Evolutionary conservation across 2,113 vertebrate genomes (phyloP).

Genomic region (Oxyruncus cristatus): DNA sequence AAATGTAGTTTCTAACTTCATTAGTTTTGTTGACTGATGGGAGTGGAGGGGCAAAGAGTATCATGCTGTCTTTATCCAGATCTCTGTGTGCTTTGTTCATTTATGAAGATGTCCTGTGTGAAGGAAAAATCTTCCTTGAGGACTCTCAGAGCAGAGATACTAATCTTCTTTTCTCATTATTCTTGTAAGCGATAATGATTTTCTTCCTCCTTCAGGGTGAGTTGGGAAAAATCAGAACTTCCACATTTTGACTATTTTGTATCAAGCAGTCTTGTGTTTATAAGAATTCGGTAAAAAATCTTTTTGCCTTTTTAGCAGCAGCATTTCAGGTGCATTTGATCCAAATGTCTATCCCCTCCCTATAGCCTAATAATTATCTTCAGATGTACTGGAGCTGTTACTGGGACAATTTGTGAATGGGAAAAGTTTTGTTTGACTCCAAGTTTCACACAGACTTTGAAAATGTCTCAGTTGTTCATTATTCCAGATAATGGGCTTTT

Average conservation of each 20-base stretch:
- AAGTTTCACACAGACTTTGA: background rate
- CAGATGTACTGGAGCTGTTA: background rate
- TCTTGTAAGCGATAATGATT: conserved; percentile 11
- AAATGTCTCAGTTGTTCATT: background rate
- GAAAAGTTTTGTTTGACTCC: background rate
- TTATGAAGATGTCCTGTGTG: conserved; percentile 40
- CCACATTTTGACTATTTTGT: background rate
- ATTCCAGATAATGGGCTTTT: background rate
- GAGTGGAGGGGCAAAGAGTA: background rate
- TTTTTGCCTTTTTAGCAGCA: background rate
- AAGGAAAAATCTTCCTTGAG: conserved; percentile 36
- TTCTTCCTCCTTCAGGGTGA: background rate
- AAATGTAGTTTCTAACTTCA: background rate
- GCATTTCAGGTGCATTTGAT: background rate
- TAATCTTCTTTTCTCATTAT: conserved; percentile 41
- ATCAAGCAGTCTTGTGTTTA: background rate
- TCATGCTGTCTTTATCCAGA: background rate
- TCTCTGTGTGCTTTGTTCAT: background rate
- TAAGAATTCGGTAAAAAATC: background rate
- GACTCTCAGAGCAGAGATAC: background rate
- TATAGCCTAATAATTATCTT: background rate
- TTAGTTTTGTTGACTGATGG: background rate
- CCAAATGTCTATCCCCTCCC: background rate
- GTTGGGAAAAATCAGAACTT: background rate
- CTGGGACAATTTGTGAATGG: background rate